Percentiles rank a stretch among this genome's conserved stretches.
phyloP scores from a whole-genome alignment of 2,797 vertebrate species.

The Lepilemur ruficaudatus region DNA sequence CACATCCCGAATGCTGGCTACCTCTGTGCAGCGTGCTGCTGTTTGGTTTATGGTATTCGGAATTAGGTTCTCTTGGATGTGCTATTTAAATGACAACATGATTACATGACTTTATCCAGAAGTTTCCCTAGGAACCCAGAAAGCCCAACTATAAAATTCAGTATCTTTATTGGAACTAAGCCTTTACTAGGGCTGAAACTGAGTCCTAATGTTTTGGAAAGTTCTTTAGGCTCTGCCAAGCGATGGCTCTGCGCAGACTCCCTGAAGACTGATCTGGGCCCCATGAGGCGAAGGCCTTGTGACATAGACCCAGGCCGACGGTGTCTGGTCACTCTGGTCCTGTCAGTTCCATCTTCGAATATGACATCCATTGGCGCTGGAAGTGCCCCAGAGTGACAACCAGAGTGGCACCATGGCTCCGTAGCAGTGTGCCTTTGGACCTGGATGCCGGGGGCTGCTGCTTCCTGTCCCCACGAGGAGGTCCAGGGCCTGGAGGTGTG shows the following conservation, averaged over 20 bases:
- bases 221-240: constrained; percentile 71
- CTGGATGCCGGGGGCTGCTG: constrained; percentile 74
- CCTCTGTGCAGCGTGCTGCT: fast-evolving
- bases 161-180: not conserved
- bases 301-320: constrained; percentile 74
- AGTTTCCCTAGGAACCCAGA: not conserved
- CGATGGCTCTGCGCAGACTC: constrained; percentile 67
- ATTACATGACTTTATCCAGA: not conserved
- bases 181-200: constrained; percentile 74
- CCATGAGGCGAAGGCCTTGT: constrained; percentile 65
- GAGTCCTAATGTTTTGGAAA: constrained; percentile 70
- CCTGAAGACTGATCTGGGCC: constrained; percentile 77
- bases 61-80: not conserved
- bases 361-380: constrained; percentile 80
- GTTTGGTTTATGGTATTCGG: not conserved
- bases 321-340: constrained; percentile 75
- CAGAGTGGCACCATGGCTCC: constrained; percentile 64
- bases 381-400: constrained; percentile 78
- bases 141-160: not conserved
- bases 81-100: not conserved
- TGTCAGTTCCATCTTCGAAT: constrained; percentile 80
- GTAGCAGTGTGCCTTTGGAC: constrained; percentile 56
- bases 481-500: constrained; percentile 68
- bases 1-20: not conserved
- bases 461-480: constrained; percentile 74